Base-by-base conservation (phyloP, 2,888 invertebrate species). In the Gastrophysa polygoni region DNA sequence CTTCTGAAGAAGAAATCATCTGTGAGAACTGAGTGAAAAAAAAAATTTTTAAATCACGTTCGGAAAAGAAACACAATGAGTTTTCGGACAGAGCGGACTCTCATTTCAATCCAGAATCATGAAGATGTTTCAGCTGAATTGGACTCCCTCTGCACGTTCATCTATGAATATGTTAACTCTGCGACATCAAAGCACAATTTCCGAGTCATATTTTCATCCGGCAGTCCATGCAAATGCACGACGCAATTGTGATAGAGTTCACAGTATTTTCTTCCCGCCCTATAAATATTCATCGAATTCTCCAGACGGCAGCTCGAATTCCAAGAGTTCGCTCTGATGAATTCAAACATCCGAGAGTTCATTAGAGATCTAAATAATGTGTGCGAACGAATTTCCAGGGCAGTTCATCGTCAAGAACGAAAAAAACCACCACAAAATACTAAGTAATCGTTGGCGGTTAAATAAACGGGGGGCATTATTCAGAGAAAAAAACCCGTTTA, bases 171-270 rank as follows among this genome's bases (percentile, higher is more conserved):
- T 65, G 65, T 59, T 62, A 65, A 62, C 59, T 54, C 48, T 59
- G 49, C 54, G 57, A 62, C 62, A 62, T 59, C 62, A 62, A 65
- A 57, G 63, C 59, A 64, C 56, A 60, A 50, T 55, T 54, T 14
- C 38, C 4, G 38, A 38, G n/a, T 57, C 62, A 59, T 58, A 59
- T 61, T 63, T 66, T 56, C 63, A 63, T 57, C 58, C 52, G 55
- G 59, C 59, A 56, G 59, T 57, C 57, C 55, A 66, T 63, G 65
- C 59, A 68, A 66, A 68, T 63, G 61, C 50, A 29, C 49, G 57
- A 65, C 59, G 63, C 59, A 68, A 66, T 68, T 63, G 66, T 60
- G 68, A 64, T 62, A 61, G 59, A 60, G 49, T 59, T 58, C 57
- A 61, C 56, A 44, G 62, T 54, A 47, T 50, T 64, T 61, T 50